Evolutionary conservation across 2,797 vertebrate species (phyloP).

Genomic region (Halcyon badia): DNA sequence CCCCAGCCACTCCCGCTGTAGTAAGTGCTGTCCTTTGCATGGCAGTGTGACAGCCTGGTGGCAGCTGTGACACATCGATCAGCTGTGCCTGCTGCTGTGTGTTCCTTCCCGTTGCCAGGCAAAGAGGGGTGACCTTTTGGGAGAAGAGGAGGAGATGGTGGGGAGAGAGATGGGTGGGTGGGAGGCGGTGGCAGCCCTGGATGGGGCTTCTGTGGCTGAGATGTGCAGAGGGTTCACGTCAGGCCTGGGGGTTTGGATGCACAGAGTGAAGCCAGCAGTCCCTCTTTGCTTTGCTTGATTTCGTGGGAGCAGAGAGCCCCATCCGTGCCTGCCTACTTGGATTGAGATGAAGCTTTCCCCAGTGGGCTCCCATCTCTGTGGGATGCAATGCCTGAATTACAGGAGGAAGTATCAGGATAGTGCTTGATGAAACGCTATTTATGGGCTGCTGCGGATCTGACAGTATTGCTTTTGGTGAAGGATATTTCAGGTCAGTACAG

Average conservation of each 20-base stretch:
- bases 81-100: not conserved
- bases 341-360: not conserved
- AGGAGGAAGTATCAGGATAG: not conserved
- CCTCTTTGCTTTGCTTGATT: not conserved
- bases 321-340: not conserved
- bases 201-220: not conserved
- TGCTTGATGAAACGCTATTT: not conserved
- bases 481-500: not conserved
- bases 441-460: not conserved
- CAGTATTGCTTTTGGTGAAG: not conserved
- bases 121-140: not conserved
- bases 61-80: not conserved
- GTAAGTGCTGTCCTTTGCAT: not conserved
- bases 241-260: not conserved
- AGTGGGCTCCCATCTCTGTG: not conserved
- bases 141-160: not conserved
- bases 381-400: rapidly evolving
- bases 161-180: not conserved
- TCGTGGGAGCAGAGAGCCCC: not conserved
- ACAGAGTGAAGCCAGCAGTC: rapidly evolving
- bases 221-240: not conserved
- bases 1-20: not conserved
- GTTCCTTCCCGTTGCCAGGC: not conserved
- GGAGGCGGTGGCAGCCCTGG: not conserved
- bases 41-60: not conserved